phyloP scores from a whole-genome alignment of 2,113 vertebrate genomes.

The Corythornis vintsioides region DNA sequence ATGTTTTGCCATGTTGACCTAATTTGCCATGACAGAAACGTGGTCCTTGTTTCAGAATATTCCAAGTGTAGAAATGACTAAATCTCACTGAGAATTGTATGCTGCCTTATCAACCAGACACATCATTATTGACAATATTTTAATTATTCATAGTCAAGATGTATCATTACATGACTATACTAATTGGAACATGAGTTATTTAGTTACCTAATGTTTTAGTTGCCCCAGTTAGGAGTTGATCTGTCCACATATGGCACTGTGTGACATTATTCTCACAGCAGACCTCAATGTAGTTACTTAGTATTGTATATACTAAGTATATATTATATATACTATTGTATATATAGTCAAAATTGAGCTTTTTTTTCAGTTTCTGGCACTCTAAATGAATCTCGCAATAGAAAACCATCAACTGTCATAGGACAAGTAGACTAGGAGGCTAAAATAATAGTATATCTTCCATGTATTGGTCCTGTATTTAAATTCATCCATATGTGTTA shows the following conservation, averaged over 20 bases:
- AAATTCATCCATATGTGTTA: not conserved
- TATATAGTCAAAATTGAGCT: not conserved
- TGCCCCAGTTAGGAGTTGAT: not conserved
- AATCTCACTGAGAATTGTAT: slow-evolving; percentile 30
- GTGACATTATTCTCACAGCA: not conserved
- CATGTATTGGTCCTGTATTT: not conserved
- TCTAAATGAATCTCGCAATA: not conserved
- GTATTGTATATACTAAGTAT: not conserved
- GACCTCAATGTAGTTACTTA: not conserved
- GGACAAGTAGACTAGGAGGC: not conserved
- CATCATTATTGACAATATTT: not conserved
- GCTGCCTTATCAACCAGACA: slow-evolving; percentile 16
- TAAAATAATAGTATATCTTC: not conserved
- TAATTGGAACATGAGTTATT: not conserved
- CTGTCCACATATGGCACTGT: not conserved
- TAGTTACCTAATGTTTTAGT: not conserved
- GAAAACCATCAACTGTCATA: not conserved
- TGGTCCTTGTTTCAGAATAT: slow-evolving; percentile 66
- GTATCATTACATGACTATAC: not conserved
- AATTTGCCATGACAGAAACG: slow-evolving; percentile 79
- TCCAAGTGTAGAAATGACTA: slow-evolving; percentile 61
- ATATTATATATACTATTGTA: too few relatives aligned
- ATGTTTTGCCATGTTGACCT: slow-evolving; percentile 68
- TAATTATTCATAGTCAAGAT: not conserved
- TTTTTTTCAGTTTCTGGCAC: not conserved